These are phyloP conservation scores for Aulostomus chinensis DNA, from an alignment of 2,797 vertebrate genomes.

Conservation along the genomic window DNA sequence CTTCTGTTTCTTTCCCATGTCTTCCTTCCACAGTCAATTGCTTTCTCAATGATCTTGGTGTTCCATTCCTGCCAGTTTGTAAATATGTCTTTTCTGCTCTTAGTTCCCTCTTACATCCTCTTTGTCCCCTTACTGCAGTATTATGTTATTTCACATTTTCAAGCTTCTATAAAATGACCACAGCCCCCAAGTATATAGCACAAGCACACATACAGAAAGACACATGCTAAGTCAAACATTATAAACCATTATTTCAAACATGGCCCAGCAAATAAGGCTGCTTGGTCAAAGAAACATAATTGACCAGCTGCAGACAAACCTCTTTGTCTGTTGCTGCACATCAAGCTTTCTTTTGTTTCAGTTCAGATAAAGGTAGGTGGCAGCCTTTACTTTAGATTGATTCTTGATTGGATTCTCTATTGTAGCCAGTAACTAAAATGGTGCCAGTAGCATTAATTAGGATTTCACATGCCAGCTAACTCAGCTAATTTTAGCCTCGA, in stretches of 20 bases:
- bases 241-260: slow-evolving; percentile 17
- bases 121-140: slow-evolving; percentile 30
- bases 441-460: too few species aligned
- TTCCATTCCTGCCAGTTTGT: slow-evolving; percentile 16
- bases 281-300: too few species aligned
- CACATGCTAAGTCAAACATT: slow-evolving; percentile 12
- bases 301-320: too few species aligned
- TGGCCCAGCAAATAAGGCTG: not conserved
- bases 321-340: too few species aligned
- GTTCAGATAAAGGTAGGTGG: too few species aligned
- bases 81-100: slow-evolving; percentile 33
- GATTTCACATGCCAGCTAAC: too few species aligned
- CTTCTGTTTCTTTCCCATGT: not conserved
- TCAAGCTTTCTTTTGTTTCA: too few species aligned
- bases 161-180: slow-evolving; percentile 53
- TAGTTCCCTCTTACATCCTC: slow-evolving; percentile 29
- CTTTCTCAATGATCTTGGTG: slow-evolving; percentile 32
- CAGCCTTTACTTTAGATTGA: too few species aligned
- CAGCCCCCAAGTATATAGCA: too few species aligned
- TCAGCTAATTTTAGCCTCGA: too few species aligned
- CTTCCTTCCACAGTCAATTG: not conserved
- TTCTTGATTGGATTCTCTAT: too few species aligned
- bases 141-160: slow-evolving; percentile 57
- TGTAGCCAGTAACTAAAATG: too few species aligned
- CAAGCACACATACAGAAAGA: slow-evolving; percentile 1